Percentiles rank a stretch among this genome's conserved stretches.
Evolutionary conservation across 2,113 vertebrate species (phyloP).

Genomic region (Typhlomys cinereus): DNA sequence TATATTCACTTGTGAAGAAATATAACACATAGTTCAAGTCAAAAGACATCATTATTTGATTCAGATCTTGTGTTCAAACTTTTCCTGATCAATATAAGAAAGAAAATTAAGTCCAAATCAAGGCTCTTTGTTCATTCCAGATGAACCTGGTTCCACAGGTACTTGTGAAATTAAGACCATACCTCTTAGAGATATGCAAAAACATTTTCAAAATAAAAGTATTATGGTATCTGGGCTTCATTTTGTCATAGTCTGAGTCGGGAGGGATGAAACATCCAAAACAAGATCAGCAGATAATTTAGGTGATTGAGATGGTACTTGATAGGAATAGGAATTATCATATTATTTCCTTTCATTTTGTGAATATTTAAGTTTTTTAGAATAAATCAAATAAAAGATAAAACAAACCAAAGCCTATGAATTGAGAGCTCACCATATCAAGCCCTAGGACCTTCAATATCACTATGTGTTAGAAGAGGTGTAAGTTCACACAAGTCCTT

Average conservation of each 20-base stretch:
- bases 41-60: not conserved
- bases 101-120: constrained; percentile 34
- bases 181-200: not conserved
- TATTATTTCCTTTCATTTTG: not conserved
- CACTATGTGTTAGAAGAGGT: not conserved
- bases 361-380: not conserved
- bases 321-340: not conserved
- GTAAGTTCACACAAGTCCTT: not conserved
- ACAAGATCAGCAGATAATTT: not conserved
- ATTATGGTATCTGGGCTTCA: not conserved
- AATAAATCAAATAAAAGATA: not conserved
- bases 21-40: not conserved
- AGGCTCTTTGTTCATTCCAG: not conserved
- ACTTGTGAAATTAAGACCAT: not conserved
- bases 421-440: not conserved
- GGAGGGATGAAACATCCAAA: not conserved
- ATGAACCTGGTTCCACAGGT: not conserved
- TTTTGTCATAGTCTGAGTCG: not conserved
- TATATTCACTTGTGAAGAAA: not conserved
- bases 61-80: not conserved
- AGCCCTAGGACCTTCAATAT: not conserved
- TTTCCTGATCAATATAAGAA: not conserved
- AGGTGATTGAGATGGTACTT: not conserved
- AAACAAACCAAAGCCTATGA: not conserved
- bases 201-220: constrained; percentile 40